Base-by-base conservation (phyloP, 2,113 vertebrate genomes). In the Taurulus bubalis region DNA sequence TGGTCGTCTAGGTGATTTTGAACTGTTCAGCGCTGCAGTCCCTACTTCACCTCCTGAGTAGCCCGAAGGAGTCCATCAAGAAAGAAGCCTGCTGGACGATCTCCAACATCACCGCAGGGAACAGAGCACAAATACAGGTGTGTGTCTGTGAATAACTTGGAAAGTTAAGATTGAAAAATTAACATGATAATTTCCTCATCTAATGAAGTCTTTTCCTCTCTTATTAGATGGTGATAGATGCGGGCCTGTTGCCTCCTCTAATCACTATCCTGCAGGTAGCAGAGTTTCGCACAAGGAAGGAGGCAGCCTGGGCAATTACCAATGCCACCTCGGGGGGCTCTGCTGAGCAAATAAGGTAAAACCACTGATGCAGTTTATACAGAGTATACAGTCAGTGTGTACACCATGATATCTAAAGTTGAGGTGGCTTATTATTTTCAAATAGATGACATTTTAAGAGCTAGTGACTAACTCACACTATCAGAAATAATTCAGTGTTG, bases 11-110 rank as follows among this genome's bases (percentile, higher is more conserved):
- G 98, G 98, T 99, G 85, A 99, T 99, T 94, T 94, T 99, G 91
- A 99, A 99, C 93, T 99, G 98, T 85, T 98, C 97, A 75, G 98
- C 96, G 18, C 95, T 99, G 87, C 97, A 98, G 94, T 98, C 97
- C 90, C 96, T 99, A 82, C 95, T 98, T 89, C 97, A 99, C 87
- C 95, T 99, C 78, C 93, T 99, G 82, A 98, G 96, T 93, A 99
- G 97, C 93, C 97, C 97, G 24, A 99, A 99, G 92, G 98, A 99
- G 89, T 99, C 98, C 28, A 99, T 99, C 90, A 99, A 99, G 92
- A 99, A 99, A 80, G 98, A 99, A 91, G 98, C 98, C 1, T 99
- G 98, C 91, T 99, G 98, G 98, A 99, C 98, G 78, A 98, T 99
- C 94, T 99, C 98, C 78, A 99, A 99, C 87, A 99, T 99, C 90